Evolutionary conservation across 2,797 vertebrate genomes (phyloP).

Genomic region (Galaxias olidus): DNA sequence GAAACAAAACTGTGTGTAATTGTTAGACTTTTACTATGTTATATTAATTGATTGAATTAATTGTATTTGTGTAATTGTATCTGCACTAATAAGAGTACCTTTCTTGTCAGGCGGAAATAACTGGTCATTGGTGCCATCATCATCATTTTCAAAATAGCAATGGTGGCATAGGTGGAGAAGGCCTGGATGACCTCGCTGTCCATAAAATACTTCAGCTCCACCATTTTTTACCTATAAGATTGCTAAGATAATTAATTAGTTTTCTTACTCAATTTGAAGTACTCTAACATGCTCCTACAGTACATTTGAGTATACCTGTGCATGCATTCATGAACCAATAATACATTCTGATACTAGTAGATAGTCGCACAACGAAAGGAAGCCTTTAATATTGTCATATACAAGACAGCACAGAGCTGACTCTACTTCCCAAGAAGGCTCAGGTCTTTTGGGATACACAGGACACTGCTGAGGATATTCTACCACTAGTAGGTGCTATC

Average conservation of each 20-base stretch:
- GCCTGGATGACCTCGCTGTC: slow-evolving; percentile 74
- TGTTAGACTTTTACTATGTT: background rate
- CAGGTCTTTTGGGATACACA: too few relatives aligned
- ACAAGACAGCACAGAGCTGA: too few relatives aligned
- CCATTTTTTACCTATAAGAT: slow-evolving; percentile 55
- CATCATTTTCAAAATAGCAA: slow-evolving; percentile 84
- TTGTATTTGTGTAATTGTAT: background rate
- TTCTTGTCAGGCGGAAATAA: slow-evolving; percentile 74
- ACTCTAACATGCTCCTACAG: background rate
- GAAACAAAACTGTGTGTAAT: background rate
- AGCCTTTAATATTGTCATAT: too few relatives aligned
- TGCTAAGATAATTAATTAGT: background rate
- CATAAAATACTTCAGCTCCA: slow-evolving; percentile 47
- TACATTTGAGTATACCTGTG: background rate
- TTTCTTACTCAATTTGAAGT: too few relatives aligned
- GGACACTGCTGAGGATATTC: too few relatives aligned
- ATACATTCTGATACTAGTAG: too few relatives aligned
- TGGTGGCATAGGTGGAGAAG: slow-evolving; percentile 72
- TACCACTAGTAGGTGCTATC: too few relatives aligned
- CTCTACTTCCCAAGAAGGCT: too few relatives aligned
- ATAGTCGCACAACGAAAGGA: too few relatives aligned
- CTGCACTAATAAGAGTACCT: slow-evolving; percentile 66
- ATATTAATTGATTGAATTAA: background rate
- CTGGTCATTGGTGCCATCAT: slow-evolving; percentile 73
- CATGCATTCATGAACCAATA: too few relatives aligned